Evolutionary conservation across 2,888 invertebrate species (phyloP).

Genomic region (Thecophora atra): DNA sequence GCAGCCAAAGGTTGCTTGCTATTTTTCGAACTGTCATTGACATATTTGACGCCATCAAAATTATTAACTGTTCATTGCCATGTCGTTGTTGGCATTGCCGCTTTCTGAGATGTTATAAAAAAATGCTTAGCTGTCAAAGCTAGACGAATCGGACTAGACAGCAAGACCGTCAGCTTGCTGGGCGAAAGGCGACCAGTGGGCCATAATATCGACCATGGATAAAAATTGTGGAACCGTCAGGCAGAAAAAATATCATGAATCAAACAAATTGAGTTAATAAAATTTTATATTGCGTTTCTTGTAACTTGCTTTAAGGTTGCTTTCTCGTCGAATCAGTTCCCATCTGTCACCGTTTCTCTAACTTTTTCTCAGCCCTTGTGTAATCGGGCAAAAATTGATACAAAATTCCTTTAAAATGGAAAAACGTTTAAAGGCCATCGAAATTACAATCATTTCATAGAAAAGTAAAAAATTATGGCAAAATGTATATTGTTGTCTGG

Average conservation of each 20-base stretch:
- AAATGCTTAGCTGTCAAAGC: slow-evolving; percentile 32
- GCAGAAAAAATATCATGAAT: slow-evolving; percentile 5
- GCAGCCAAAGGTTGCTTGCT: slow-evolving; percentile 20
- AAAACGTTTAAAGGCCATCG: slow-evolving; percentile 26
- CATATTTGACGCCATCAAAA: slow-evolving; percentile 60
- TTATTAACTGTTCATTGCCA: slow-evolving; percentile 38
- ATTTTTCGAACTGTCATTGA: slow-evolving; percentile 52
- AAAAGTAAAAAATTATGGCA: slow-evolving; percentile 21
- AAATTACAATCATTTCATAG: slow-evolving; percentile 22
- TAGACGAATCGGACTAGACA: background rate
- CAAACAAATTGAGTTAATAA: slow-evolving; percentile 36
- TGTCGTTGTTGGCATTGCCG: slow-evolving; percentile 4
- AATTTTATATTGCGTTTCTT: slow-evolving; percentile 28
- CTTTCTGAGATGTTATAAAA: slow-evolving; percentile 17
- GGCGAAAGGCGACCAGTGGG: background rate
- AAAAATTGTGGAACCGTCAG: background rate
- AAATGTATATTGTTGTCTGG: slow-evolving; percentile 18
- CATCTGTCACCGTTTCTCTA: background rate
- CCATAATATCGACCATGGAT: background rate
- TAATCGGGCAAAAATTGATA: background rate
- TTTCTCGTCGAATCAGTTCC: background rate
- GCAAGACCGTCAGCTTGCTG: background rate
- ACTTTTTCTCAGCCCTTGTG: background rate
- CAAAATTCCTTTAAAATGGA: slow-evolving; percentile 21
- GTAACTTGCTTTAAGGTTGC: background rate